Conservation (phyloP, 1,140 invertebrate species). For the Hylyphantes graminicola region DNA sequence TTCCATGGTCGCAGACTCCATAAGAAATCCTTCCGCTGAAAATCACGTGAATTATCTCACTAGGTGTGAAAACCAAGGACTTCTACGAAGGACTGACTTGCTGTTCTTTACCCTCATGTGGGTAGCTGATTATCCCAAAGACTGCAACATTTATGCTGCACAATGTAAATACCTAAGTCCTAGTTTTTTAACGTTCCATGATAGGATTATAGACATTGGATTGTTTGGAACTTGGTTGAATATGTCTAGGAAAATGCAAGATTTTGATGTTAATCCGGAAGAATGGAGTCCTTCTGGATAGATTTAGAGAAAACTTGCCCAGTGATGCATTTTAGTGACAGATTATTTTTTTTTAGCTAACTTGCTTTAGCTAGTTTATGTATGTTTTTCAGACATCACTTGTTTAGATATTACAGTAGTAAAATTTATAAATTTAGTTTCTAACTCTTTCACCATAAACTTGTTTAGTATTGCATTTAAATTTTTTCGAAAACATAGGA, state of each 20-base stretch:
- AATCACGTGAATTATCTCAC: conserved; percentile 75
- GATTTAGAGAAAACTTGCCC: not conserved
- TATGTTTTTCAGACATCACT: too few species aligned
- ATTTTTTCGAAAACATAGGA: too few species aligned
- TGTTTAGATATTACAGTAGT: too few species aligned
- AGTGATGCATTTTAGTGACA: too few species aligned
- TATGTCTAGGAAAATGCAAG: conserved; percentile 76
- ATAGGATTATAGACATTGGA: conserved; percentile 81
- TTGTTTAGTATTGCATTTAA: too few species aligned
- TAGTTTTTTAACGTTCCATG: conserved; percentile 71
- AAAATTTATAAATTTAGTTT: too few species aligned
- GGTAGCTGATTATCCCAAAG: conserved; percentile 76
- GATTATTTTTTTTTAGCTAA: too few species aligned
- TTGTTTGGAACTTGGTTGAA: conserved; percentile 81
- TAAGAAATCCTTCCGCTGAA: conserved; percentile 77
- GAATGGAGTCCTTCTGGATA: conserved; percentile 67
- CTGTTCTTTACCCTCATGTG: conserved; percentile 81
- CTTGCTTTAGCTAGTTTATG: too few species aligned
- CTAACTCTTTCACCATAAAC: too few species aligned
- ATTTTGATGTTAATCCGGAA: conserved; percentile 80
- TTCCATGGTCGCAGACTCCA: conserved; percentile 74
- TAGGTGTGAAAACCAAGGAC: conserved; percentile 75
- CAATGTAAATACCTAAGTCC: conserved; percentile 79
- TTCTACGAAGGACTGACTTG: conserved; percentile 75
- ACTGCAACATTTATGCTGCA: conserved; percentile 77